Base-by-base conservation (phyloP, 53 echinoderm and acorn worm species). In the Antedon mediterranea region DNA sequence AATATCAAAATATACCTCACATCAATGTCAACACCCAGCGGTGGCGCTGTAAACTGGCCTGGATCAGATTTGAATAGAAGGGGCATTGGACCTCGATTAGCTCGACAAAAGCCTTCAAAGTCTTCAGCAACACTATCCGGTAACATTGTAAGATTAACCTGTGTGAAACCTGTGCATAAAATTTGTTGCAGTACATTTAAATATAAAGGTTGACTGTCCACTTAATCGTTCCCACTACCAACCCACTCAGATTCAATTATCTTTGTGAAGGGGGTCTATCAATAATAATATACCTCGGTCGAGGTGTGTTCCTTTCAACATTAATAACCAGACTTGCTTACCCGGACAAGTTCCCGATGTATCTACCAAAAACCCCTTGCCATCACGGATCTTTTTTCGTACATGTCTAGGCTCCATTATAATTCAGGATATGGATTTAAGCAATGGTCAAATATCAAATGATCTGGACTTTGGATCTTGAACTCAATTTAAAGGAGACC, bases 11-110 rank as follows among this genome's bases (percentile, higher is more conserved):
- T 2, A 75, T 80, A 88, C 95, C 95, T 87, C 32, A 94, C 83
- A 78, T 94, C 95, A 11, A 89, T 85, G 76, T 87, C 83, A 0
- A 32, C 71, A 14, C 81, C 73, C 30, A 93, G 73, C 27, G 71
- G 73, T 0, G 95, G 91, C 29, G 87, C 87, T 76, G 89, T 81
- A 82, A 89, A 91, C 78, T 94, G 87, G 3, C 95, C 95, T 0
- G 83, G 78, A 31, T 94, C 79, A 14, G 95, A 94, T 31, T 72
- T 79, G 72, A 81, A 91, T 28, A 94, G 41, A 29, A 85, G 28
- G 6, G 95, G 89, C 71, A 94, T 76, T 6, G 95, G 91, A 18
- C 95, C 95, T 32, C 70, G 32, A 72, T 94, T 94, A 18, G 91
- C 87, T 26, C 73, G 78, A 37, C 95, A 94, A 74, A 91, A 94